These are phyloP conservation scores for Adelognathus sp. DNA, from an alignment of 2,888 invertebrate genomes.

Conservation along the genomic window DNA sequence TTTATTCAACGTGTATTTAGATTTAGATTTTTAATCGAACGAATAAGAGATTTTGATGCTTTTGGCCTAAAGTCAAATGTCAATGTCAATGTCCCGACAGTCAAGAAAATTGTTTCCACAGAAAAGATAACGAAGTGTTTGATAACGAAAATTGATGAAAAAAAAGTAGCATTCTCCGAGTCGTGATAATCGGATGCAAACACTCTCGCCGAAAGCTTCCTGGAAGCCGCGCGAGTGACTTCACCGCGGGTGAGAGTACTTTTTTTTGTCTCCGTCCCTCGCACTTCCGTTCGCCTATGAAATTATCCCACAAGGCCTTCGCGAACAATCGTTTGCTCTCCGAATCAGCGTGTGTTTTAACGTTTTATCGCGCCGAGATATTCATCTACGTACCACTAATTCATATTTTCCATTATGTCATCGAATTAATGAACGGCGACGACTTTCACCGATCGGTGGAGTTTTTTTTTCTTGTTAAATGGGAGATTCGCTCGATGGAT, in stretches of 20 bases:
- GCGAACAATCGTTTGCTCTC: conserved; percentile 39
- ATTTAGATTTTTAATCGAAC: too few species aligned
- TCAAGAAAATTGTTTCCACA: too few species aligned
- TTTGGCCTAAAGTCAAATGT: too few species aligned
- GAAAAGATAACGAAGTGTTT: too few species aligned
- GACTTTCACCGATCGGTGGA: conserved; percentile 4
- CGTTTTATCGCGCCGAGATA: not conserved
- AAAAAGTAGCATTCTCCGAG: too few species aligned
- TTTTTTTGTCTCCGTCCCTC: conserved; percentile 25
- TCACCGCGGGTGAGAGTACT: conserved; percentile 42
- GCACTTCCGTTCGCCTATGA: conserved; percentile 48
- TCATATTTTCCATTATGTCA: conserved; percentile 8
- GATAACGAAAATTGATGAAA: too few species aligned
- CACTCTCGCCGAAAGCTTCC: conserved; percentile 5
- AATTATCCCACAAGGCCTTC: conserved; percentile 53
- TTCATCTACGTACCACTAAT: not conserved
- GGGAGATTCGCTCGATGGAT: not conserved
- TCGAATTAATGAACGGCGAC: not conserved
- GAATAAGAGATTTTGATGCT: too few species aligned
- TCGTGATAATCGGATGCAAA: not conserved
- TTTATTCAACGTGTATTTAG: too few species aligned
- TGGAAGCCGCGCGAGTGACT: conserved; percentile 19
- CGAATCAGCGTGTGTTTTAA: conserved; percentile 28
- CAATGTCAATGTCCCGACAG: too few species aligned
- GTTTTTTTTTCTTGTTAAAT: not conserved